Conservation (phyloP, 2,797 vertebrate genomes). For the Crypturellus tataupa region DNA sequence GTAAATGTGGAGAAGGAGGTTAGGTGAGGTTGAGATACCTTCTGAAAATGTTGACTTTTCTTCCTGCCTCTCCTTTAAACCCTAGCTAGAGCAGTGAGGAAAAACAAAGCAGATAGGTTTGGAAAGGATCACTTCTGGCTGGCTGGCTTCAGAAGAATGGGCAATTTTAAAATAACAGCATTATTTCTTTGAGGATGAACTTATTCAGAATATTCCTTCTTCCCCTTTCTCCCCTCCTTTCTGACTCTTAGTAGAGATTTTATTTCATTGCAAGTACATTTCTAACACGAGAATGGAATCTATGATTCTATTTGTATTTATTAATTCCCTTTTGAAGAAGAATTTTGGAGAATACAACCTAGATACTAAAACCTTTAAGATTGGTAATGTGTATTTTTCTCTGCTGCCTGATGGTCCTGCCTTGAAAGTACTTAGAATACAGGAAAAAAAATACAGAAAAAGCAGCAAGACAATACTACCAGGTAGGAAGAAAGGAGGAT, state of each 20-base stretch:
- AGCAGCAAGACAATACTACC: background rate
- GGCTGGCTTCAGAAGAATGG: conserved; percentile 55
- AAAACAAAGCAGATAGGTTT: conserved; percentile 47
- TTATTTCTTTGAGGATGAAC: conserved; percentile 52
- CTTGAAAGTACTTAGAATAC: background rate
- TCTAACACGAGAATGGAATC: background rate
- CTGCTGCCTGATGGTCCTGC: background rate
- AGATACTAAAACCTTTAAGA: background rate
- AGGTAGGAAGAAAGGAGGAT: background rate
- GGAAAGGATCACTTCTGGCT: conserved; percentile 42
- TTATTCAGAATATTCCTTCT: background rate
- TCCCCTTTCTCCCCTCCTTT: background rate
- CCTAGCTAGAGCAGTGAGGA: background rate
- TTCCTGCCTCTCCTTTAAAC: background rate
- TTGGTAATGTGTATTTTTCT: background rate
- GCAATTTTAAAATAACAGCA: conserved; percentile 61
- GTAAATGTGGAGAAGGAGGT: background rate
- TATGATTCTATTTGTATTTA: background rate
- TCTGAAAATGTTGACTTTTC: background rate
- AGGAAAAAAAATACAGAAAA: background rate
- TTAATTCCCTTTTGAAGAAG: background rate
- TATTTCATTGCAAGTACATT: background rate
- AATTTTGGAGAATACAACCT: background rate
- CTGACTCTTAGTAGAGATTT: background rate
- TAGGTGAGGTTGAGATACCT: background rate